Conservation (phyloP, 2,113 vertebrate genomes). For the Apus apus region DNA sequence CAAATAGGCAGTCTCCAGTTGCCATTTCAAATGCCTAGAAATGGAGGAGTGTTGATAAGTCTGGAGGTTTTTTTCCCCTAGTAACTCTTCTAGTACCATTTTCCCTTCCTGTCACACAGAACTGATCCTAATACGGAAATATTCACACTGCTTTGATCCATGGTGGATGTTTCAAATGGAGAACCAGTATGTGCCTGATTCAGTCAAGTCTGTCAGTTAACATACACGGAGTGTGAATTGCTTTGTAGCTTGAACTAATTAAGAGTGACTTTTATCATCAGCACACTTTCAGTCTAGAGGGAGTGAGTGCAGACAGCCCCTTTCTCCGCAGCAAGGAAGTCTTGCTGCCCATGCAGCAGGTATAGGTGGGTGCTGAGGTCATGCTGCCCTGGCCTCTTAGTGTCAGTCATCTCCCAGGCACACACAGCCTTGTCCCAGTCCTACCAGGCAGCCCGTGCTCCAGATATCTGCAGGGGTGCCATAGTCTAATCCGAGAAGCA, state of each 20-base stretch:
- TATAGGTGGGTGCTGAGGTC: neutral
- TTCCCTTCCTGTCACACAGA: neutral
- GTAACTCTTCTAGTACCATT: neutral
- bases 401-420: neutral
- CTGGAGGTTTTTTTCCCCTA: neutral
- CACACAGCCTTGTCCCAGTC: fast-evolving
- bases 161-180: neutral
- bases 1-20: constrained; percentile 83
- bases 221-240: neutral
- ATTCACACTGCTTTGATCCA: neutral
- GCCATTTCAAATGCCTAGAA: constrained; percentile 86
- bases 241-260: neutral
- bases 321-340: neutral
- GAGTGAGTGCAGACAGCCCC: neutral
- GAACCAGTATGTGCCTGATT: neutral
- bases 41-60: neutral
- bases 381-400: neutral
- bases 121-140: neutral
- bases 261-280: neutral
- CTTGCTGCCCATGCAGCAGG: neutral
- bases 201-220: neutral
- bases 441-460: constrained; percentile 88
- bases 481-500: constrained; percentile 85
- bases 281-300: neutral
- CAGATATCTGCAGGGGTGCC: constrained; percentile 86